Percentiles rank a stretch among this genome's conserved stretches.
Conservation (phyloP, 2,113 vertebrate genomes). For the Theristicus caerulescens region DNA sequence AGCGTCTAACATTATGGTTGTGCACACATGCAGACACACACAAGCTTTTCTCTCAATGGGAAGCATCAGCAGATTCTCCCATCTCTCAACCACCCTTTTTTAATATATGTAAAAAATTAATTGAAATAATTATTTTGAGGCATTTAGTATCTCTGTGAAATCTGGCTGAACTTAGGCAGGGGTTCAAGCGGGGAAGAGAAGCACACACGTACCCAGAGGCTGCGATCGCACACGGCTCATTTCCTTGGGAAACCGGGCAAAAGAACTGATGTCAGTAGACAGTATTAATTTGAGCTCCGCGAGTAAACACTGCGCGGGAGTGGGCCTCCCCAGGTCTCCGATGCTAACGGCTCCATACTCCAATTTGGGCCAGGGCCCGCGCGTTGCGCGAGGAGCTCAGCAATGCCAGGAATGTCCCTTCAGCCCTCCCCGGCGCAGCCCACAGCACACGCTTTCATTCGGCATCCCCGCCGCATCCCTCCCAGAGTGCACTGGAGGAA, state of each 20-base stretch:
- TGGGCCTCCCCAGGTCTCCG: slow-evolving; percentile 14
- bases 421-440: not conserved
- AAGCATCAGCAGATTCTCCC: not conserved
- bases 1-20: fast-evolving
- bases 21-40: fast-evolving
- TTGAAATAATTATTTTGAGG: not conserved
- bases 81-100: not conserved
- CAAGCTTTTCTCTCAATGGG: not conserved
- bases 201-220: not conserved
- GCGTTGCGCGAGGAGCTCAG: not conserved
- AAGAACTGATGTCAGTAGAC: slow-evolving; percentile 43
- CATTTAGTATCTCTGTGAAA: not conserved
- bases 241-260: slow-evolving; percentile 15
- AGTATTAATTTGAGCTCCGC: slow-evolving; percentile 11
- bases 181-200: not conserved
- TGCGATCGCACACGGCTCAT: not conserved
- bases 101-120: fast-evolving
- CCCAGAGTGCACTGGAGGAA: not conserved
- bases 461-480: not conserved
- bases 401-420: slow-evolving; percentile 63
- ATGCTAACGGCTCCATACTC: slow-evolving; percentile 1
- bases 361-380: not conserved
- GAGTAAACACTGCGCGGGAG: slow-evolving; percentile 19
- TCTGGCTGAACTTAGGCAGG: not conserved
- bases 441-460: slow-evolving; percentile 36